Evolutionary conservation across 2,888 invertebrate species (phyloP).

Genomic region (Andrena bucephala): DNA sequence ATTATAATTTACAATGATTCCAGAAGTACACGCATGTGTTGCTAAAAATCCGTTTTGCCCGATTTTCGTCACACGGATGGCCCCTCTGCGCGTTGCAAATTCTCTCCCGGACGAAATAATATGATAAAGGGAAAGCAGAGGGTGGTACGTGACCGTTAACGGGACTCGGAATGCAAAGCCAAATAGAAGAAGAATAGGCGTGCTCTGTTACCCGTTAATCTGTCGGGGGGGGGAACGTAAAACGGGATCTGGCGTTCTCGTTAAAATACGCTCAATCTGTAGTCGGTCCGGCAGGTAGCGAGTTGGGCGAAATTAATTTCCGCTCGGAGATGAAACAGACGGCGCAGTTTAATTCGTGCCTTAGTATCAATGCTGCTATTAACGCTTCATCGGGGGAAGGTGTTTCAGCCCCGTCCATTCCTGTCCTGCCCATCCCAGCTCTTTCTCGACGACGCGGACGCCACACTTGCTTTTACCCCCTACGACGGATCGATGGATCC

Average conservation of each 20-base stretch:
- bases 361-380: conserved; percentile 67
- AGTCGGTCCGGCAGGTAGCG: conserved; percentile 60
- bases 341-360: conserved; percentile 69
- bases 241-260: conserved; percentile 62
- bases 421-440: background rate
- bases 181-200: conserved; percentile 43
- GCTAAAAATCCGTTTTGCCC: background rate
- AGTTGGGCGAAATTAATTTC: conserved; percentile 72
- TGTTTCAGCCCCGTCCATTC: conserved; percentile 36
- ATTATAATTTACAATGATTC: too few relatives aligned
- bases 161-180: conserved; percentile 32
- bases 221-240: conserved; percentile 55
- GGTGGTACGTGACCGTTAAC: conserved; percentile 30
- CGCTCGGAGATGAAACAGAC: conserved; percentile 71
- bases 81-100: background rate
- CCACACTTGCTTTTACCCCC: background rate
- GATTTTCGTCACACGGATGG: background rate
- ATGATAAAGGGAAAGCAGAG: background rate
- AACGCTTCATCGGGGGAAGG: conserved; percentile 61
- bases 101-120: background rate
- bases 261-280: conserved; percentile 68
- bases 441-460: background rate
- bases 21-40: too few relatives aligned
- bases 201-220: conserved; percentile 61
- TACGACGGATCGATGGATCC: background rate